Conservation (phyloP, 2,888 invertebrate genomes). For the Nephrotoma flavescens region DNA sequence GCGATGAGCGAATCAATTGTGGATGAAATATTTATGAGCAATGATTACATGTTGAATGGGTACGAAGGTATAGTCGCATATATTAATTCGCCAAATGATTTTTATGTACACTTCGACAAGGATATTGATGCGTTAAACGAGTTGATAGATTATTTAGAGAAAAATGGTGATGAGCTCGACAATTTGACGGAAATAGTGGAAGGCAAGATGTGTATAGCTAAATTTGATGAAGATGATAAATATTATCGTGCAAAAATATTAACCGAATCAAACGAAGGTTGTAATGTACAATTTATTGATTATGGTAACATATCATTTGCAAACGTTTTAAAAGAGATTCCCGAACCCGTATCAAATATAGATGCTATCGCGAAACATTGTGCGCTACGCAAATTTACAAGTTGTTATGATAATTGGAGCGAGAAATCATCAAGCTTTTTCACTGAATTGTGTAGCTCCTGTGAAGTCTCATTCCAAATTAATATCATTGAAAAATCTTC, state of each 20-base stretch:
- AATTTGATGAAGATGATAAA: constrained; percentile 62
- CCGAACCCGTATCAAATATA: constrained; percentile 39
- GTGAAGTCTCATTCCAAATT: constrained; percentile 36
- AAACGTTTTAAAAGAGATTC: constrained; percentile 41
- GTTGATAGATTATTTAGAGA: constrained; percentile 24
- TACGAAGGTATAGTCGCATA: constrained; percentile 45
- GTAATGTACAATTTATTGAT: constrained; percentile 59
- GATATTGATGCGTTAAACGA: constrained; percentile 23
- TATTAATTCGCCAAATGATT: constrained; percentile 51
- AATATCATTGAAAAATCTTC: constrained; percentile 13
- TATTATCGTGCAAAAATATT: constrained; percentile 87
- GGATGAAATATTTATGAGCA: constrained; percentile 11
- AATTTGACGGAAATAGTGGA: constrained; percentile 16
- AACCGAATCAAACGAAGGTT: constrained; percentile 56
- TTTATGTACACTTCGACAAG: constrained; percentile 52
- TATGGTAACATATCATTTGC: constrained; percentile 48
- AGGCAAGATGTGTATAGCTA: constrained; percentile 54
- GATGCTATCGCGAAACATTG: constrained; percentile 45
- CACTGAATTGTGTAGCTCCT: constrained; percentile 47
- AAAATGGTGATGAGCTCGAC: constrained; percentile 19
- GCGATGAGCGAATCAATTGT: constrained; percentile 8
- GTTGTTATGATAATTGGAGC: constrained; percentile 41
- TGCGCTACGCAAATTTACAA: constrained; percentile 37
- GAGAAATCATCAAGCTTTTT: constrained; percentile 46
- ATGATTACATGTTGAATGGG: constrained; percentile 11